These are phyloP conservation scores for Lasiurus borealis DNA, from an alignment of 2,113 vertebrate species.

Conservation along the genomic window DNA sequence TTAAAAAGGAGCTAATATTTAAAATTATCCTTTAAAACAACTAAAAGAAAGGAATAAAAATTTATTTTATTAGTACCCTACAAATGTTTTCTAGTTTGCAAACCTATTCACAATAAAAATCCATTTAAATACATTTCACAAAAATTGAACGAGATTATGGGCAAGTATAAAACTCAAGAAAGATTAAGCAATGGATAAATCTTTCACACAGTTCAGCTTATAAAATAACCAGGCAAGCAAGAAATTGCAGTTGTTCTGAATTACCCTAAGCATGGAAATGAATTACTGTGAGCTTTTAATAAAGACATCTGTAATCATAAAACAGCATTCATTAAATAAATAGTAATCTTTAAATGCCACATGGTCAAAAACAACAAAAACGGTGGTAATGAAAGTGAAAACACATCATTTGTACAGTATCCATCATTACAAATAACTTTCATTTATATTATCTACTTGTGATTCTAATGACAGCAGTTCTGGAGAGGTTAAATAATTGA, in stretches of 20 bases:
- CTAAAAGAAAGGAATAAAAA: constrained; percentile 57
- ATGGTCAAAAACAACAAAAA: constrained; percentile 73
- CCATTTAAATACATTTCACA: background rate
- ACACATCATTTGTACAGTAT: background rate
- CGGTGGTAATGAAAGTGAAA: constrained; percentile 22
- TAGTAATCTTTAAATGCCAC: constrained; percentile 61
- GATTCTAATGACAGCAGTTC: background rate
- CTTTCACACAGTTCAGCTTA: constrained; percentile 33
- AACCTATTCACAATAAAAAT: constrained; percentile 22
- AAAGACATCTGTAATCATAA: constrained; percentile 58
- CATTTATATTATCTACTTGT: constrained; percentile 49
- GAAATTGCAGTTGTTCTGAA: constrained; percentile 45
- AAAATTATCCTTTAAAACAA: background rate
- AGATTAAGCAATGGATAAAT: constrained; percentile 7
- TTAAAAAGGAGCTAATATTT: background rate
- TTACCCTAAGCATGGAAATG: constrained; percentile 39
- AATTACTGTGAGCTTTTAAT: constrained; percentile 46
- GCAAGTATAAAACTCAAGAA: constrained; percentile 34
- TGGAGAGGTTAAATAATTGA: constrained; percentile 41
- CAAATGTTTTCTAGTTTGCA: constrained; percentile 30
- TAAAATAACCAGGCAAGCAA: constrained; percentile 1
- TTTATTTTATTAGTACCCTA: background rate
- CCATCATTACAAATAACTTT: background rate
- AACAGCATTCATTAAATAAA: constrained; percentile 73
- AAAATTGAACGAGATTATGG: constrained; percentile 25